A percentile compares a stretch with the other conserved stretches of the same genome.
Evolutionary conservation across 2,113 vertebrate genomes (phyloP).

Genomic region (Alectura lathami): DNA sequence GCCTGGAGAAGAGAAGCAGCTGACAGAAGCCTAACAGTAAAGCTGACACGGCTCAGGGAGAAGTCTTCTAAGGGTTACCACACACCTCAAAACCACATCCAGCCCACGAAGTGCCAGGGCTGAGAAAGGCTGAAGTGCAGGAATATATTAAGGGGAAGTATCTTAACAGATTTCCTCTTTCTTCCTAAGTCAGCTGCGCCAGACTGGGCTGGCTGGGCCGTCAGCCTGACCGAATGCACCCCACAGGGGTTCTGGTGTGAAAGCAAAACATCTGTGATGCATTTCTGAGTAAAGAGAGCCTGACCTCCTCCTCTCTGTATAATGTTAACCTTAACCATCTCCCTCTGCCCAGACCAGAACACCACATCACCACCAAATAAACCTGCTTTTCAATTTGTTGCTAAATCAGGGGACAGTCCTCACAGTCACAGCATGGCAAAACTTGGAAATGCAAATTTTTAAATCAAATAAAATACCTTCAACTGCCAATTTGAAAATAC

Average conservation of each 20-base stretch:
- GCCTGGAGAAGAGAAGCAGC: background rate
- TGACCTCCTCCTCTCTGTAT: accelerated
- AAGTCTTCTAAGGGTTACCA: background rate
- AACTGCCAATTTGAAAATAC: background rate
- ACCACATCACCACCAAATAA: background rate
- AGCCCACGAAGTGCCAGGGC: background rate
- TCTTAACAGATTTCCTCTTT: background rate
- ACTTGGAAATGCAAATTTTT: background rate
- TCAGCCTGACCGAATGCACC: background rate
- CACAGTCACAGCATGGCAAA: background rate
- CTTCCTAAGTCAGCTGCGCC: too few species aligned
- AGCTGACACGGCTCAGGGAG: background rate
- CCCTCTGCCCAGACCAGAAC: background rate
- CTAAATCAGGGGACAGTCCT: background rate
- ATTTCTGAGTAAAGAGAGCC: background rate
- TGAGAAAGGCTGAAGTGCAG: background rate
- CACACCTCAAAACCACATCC: background rate
- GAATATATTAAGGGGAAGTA: background rate
- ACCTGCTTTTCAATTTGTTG: background rate
- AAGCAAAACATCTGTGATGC: background rate
- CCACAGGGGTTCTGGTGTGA: background rate
- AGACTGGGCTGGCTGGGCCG: background rate
- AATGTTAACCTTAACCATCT: background rate
- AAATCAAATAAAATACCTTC: background rate
- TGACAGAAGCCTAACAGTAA: background rate